Evolutionary conservation across 2,888 invertebrate species (phyloP), one percentile per base, ranked within the genome.

Genomic region (Furcula furcula): DNA sequence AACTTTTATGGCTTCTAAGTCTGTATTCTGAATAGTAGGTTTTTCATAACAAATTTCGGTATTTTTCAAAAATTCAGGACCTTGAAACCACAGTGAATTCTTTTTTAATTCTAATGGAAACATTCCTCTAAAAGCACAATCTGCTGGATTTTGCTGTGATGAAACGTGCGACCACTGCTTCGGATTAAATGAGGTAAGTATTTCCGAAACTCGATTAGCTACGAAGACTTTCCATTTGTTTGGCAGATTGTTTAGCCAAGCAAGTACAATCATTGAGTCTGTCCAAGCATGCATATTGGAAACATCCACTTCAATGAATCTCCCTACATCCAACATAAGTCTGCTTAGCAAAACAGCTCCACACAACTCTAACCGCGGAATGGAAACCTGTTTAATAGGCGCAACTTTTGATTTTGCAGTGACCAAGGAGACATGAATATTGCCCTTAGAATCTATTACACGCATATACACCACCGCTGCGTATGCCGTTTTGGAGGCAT

Each of bases 91-190:
- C 9, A 34, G 12, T 4, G 19, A 4, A 7, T 18, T 10, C 6
- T 13, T 13, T 13, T 4, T 7, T 7, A 34, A 11, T 15, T 19
- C 19, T 2, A 19, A 16, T 1, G 34, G 30, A 1, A 14, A 13
- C 9, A 30, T 9, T 7, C 34, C 34, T 10, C 34, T 19, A 9
- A 22, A 34, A 10, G 28, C 33, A 28, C 28, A 34, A 12, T 34
- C 33, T 27, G 33, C 33, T 10, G 33, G 33, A 9, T 28, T 28
- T 7, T 34, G 9, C 4, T 12, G 6, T n/a, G 28, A 16, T 4
- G 28, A 27, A 14, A 34, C 28, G 11, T 34, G 33, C 3, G 15
- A 12, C 28, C 34, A 34, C 4, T 29, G 22, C 1, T 28, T 3
- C 5, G 13, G 5, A n/a, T 29, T 26, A 4, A 20, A 7, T 7